phyloP scores from a whole-genome alignment of 2,888 invertebrate species.

The Philhelius pedissequus region DNA sequence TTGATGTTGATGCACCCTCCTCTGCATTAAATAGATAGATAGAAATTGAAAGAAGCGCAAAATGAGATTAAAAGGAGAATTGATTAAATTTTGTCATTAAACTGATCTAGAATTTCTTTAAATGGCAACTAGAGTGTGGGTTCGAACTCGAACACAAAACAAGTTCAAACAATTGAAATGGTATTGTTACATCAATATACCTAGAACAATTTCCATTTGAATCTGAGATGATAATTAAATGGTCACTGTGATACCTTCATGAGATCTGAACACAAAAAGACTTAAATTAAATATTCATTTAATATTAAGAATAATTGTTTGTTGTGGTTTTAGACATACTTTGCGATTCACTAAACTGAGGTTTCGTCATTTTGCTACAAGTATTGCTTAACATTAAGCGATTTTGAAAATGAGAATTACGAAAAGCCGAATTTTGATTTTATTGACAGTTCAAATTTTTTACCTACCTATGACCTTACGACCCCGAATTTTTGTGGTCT shows the following conservation, averaged over 20 bases:
- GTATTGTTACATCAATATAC: neutral
- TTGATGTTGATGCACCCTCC: constrained; percentile 9
- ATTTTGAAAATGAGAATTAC: too few relatives aligned
- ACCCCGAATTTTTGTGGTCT: too few relatives aligned
- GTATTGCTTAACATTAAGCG: too few relatives aligned
- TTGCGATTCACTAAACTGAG: too few relatives aligned
- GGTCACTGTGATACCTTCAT: neutral
- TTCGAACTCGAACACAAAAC: neutral
- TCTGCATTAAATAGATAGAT: neutral
- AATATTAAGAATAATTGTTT: neutral
- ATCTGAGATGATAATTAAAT: neutral
- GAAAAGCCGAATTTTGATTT: too few relatives aligned
- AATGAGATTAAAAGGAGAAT: neutral
- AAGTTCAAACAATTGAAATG: neutral
- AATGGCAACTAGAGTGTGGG: neutral
- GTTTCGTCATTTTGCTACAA: too few relatives aligned
- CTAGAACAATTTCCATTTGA: neutral
- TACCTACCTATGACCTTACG: too few relatives aligned
- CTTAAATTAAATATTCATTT: neutral
- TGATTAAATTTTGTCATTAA: neutral
- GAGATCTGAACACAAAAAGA: neutral
- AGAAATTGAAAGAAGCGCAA: neutral
- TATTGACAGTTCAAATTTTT: too few relatives aligned
- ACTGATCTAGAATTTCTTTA: constrained; percentile 21
- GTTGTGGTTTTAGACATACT: neutral